Evolutionary conservation across 2,888 invertebrate species (phyloP).

Genomic region (Holacanthella duospinosa): DNA sequence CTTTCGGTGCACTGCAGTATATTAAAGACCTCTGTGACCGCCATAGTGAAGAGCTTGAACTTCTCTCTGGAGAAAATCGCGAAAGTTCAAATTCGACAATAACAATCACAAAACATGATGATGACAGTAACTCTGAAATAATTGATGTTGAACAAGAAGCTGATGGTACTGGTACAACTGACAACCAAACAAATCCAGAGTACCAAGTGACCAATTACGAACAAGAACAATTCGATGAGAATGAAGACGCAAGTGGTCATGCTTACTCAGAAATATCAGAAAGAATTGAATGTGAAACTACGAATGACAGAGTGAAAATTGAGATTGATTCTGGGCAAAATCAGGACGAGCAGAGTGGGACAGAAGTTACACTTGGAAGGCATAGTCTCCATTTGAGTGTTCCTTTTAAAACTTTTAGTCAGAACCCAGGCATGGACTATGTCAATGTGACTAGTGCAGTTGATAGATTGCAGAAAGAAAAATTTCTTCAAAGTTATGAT

Average conservation of each 20-base stretch:
- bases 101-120: not conserved
- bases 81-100: not conserved
- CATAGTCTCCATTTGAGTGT: not conserved
- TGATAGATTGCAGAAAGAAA: not conserved
- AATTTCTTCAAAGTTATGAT: not conserved
- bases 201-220: not conserved
- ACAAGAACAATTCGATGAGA: not conserved
- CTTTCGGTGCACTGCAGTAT: conserved; percentile 22
- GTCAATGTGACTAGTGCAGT: not conserved
- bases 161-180: not conserved
- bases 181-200: not conserved
- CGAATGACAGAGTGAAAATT: not conserved
- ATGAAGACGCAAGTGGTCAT: not conserved
- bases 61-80: not conserved
- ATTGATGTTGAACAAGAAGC: not conserved
- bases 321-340: not conserved
- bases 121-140: not conserved
- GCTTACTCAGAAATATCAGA: too few relatives aligned
- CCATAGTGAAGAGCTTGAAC: not conserved
- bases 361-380: not conserved
- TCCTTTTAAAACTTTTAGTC: not conserved
- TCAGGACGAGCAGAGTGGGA: not conserved
- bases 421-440: not conserved
- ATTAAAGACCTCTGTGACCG: conserved; percentile 23
- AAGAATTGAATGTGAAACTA: too few relatives aligned